Evolutionary conservation across 2,888 invertebrate genomes (phyloP), one percentile per base, ranked within the genome.

Genomic region (Brenthis hecate): DNA sequence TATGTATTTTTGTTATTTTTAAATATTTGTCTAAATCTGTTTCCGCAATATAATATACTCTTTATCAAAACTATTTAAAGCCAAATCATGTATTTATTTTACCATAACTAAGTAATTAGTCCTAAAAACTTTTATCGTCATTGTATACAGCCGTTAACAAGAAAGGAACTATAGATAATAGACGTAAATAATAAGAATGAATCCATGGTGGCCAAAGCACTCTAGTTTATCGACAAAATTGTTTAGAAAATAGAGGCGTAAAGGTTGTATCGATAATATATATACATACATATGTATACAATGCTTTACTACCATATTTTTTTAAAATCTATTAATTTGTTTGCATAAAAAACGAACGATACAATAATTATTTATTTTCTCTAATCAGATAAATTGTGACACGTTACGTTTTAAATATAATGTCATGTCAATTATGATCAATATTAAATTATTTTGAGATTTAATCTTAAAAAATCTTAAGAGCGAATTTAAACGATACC

Each of bases 201-300:
- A 62, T 62, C 62, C 19, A 53, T 62, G 62, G 62, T 62, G 62
- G 53, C 32, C 62, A 43, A 62, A 62, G 53, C 62, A 62, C 62
- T 62, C 62, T 62, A 62, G 14, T 23, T 53, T 62, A 62, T 62
- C 62, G 62, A 62, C 51, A 13, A 53, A 16, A 51, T 62, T 61
- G 28, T 62, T 62, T 53, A 53, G 8, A 13, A 32, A 53, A 5
- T 19, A 62, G 62, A 32, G 3, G 19, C 28, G 53, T 51, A 13
- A 13, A 36, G 13, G 1, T 19, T 58, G 2, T 54, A 47, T 57
- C 64, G 64, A 62, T 53, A 36, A 13, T 36, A 32, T 5, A 6
- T 32, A 58, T 6, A 6, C 14, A 47, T n/a, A n/a, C n/a, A n/a
- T n/a, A 32, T 5, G 13, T 32, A 58, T 6, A 6, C 14, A 47